Evolutionary conservation across 2,113 vertebrate species (phyloP), one percentile per base, ranked within the genome.

Genomic region (human): DNA sequence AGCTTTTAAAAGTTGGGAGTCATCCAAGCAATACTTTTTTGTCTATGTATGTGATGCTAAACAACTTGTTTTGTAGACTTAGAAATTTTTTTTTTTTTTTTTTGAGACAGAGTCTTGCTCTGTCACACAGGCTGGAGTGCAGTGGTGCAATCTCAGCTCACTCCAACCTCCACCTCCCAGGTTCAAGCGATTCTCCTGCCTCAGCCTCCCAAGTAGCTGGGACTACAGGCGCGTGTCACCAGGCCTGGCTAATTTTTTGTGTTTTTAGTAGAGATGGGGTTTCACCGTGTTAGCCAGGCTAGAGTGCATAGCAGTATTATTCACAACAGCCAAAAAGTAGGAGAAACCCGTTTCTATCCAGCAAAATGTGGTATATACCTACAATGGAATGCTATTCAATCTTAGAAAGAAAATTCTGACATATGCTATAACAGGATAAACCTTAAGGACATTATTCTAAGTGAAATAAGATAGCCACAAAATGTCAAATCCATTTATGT

Each of bases 1-100:
- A 50, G 17, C 68, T 93, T 97, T 93, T 64, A 40, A 89, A 89
- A 70, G 59, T 81, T 96, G 48, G 27, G 32, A 97, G n/a, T 79
- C 11, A 84, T 82, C 89, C 20, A 88, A 83, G 66, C 40, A 92
- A 52, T 27, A 57, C 2, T 86, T 45, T 89, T 68, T 78, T 38
- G 32, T 57, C 73, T 93, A n/a, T 17, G 45, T 52, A 32, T 85
- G 38, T 94, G 30, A 93, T 91, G 43, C 17, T 89, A 88, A 92
- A 75, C 4, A 93, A 80, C 45, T 23, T 59, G 10, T 78, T 96
- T 90, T 18, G 43, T n/a, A 73, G 22, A 43, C 22, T 70, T 85
- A n/a, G 16, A 8, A 64, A 43, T 70, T 95, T 55, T 18, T 52
- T 5, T 52, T 55, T 55, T 18, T 55, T 6, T 55, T 55, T 7